Evolutionary conservation across 2,797 vertebrate genomes (phyloP), one percentile per base, ranked within the genome.

Genomic region (Pelodytes ibericus): DNA sequence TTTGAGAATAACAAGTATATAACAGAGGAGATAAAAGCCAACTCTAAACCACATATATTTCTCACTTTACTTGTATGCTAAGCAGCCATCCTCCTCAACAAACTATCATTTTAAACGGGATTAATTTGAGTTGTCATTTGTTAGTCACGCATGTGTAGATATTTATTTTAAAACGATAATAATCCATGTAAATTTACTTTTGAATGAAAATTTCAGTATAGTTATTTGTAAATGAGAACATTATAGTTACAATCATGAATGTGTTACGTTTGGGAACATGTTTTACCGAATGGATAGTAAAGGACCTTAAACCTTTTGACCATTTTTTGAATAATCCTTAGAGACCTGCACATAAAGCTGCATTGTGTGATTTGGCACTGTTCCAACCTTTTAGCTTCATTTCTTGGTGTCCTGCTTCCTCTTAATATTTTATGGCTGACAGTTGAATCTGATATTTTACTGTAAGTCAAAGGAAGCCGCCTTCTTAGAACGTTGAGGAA

Each of bases 391-490:
- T 31, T 58, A 53, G 64, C 64, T 73, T 69, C 67, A 57, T 73
- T 73, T 26, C 64, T 72, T 67, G 69, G 31, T 41, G 63, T 73
- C 56, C 70, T 60, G 76, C 76, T 78, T 73, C 76, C 77, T 69
- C 47, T 69, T 73, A 62, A 73, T 73, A 68, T 62, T 62, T 79
- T 68, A 74, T 72, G 53, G 57, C 47, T 69, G 57, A 63, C 64
- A 79, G 70, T 53, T 31, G 26, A 60, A 68, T 61, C 47, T 74
- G 64, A 79, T 69, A 69, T 79, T 33, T 79, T 79, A 79, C 77
- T 69, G 77, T 79, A 79, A 73, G 64, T 73, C 25, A 29, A 57
- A 69, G 64, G 77, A 78, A 79, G 70, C 61, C 6, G 57, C 47
- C 62, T 61, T 79, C 57, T 73, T 66, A 72, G 57, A 69, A n/a